Conservation (phyloP, 2,888 invertebrate species). For the Melieria omissa region DNA sequence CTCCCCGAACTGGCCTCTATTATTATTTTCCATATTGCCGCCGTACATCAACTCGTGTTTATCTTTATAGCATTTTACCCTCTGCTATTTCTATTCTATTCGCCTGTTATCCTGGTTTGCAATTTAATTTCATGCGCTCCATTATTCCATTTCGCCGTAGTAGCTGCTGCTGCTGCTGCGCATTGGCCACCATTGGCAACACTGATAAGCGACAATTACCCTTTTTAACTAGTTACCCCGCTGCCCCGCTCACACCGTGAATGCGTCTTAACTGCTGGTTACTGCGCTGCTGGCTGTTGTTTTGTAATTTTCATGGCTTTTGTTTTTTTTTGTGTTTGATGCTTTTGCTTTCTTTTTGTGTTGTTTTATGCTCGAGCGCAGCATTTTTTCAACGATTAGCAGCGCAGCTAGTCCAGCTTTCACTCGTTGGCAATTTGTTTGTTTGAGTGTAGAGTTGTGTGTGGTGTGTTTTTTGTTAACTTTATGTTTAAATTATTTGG, state of each 20-base stretch:
- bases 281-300: background rate
- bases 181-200: no score
- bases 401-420: no score
- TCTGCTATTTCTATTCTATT: background rate
- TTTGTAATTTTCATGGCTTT: background rate
- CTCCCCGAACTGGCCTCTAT: no score
- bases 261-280: background rate
- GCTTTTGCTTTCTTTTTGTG: background rate
- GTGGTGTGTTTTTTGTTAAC: no score
- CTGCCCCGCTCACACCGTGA: background rate
- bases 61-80: background rate
- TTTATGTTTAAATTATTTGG: no score
- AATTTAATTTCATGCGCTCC: conserved; percentile 5
- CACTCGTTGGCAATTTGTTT: no score
- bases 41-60: no score
- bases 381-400: no score
- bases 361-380: background rate
- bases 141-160: background rate
- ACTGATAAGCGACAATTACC: conserved; percentile 17
- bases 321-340: background rate
- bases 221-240: conserved; percentile 3
- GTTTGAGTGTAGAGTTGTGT: no score
- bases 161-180: no score
- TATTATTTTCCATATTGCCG: no score
- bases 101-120: background rate